Evolutionary conservation across 2,888 invertebrate genomes (phyloP), one percentile per base, ranked within the genome.

Genomic region (Eristalinus aeneus): DNA sequence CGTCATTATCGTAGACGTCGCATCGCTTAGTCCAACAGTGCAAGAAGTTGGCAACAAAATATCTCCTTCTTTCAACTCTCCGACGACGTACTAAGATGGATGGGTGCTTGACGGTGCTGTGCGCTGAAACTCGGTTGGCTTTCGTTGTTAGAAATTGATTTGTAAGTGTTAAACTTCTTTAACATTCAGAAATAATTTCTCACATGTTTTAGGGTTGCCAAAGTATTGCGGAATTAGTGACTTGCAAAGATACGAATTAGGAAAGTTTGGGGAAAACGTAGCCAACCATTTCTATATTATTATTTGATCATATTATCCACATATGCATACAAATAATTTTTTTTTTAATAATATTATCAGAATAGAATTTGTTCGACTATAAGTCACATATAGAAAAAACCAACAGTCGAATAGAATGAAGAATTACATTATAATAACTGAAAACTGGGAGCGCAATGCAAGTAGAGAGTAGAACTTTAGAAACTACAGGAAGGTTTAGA

Each of bases 181-280:
- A 79, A 76, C 75, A 61, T 63, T 67, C 34, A 76, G 67, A 85
- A 76, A 85, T 80, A 11, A 53, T 68, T 60, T 61, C 53, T 71
- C 39, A 71, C 23, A 64, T 61, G 54, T 73, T 22, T 36, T 8
- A 85, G 85, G 85, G 85, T 85, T 85, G 68, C 85, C 85, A 56
- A 10, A 9, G 1, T 9, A 4, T 27, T 31, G 31, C 0, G 31
- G 46, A 39, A 46, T 61, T 1, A 32, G 3, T 3, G 5, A 27
- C 27, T 3, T 16, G 16, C 16, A 46, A 12, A 39, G 12, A n/a
- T 27, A 27, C n/a, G 5, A 27, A 27, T 27, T 27, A 27, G 27
- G n/a, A n/a, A n/a, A n/a, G n/a, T n/a, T n/a, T n/a, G n/a, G n/a
- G n/a, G n/a, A n/a, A n/a, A n/a, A n/a, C n/a, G n/a, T n/a, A n/a